Base-by-base conservation (phyloP, 2,113 vertebrate species). In the Sorex fumeus region DNA sequence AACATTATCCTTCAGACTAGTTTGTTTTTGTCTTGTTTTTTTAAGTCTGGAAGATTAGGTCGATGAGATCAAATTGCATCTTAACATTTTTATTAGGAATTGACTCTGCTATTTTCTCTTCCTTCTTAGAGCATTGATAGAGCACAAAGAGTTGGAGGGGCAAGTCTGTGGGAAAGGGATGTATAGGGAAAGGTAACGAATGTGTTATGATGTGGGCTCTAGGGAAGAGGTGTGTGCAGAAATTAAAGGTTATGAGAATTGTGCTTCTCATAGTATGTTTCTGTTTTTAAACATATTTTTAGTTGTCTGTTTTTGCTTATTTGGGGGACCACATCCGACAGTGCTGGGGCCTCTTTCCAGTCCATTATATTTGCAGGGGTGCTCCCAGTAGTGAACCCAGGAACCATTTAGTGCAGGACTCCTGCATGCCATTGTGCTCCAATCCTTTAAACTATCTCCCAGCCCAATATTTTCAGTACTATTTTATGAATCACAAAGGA, bases 71-170 rank as follows among this genome's bases (percentile, higher is more conserved):
- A 94, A 92, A 82, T 86, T 72, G 18, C 30, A 70, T 74, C 62
- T 28, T 36, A 84, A 53, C 1, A 1, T 34, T 90, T 88, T 91
- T 79, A 71, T 30, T 40, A 80, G 40, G 19, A 23, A 92, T n/a
- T 70, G 30, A 60, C 69, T 94, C 89, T 71, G 36, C 36, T 85
- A 57, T 88, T 92, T 93, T 92, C 70, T 79, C 79, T 91, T 94
- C 74, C 78, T 53, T 50, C 47, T 84, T 84, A 84, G 64, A 19
- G 32, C n/a, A 64, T 84, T 69, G 57, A 87, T 36, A 84, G 25
- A 64, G 45, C 36, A 28, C 81, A 95, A 53, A 45, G 92, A 50
- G 83, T 90, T 76, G 93, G 57, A 32, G 45, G 47, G 70, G 19
- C 72, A 66, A 85, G 34, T 36, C 3, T 85, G 13, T 76, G 47